Evolutionary conservation across 2,113 vertebrate genomes (phyloP), one percentile per base, ranked within the genome.

Genomic region (Trinectes maculatus): DNA sequence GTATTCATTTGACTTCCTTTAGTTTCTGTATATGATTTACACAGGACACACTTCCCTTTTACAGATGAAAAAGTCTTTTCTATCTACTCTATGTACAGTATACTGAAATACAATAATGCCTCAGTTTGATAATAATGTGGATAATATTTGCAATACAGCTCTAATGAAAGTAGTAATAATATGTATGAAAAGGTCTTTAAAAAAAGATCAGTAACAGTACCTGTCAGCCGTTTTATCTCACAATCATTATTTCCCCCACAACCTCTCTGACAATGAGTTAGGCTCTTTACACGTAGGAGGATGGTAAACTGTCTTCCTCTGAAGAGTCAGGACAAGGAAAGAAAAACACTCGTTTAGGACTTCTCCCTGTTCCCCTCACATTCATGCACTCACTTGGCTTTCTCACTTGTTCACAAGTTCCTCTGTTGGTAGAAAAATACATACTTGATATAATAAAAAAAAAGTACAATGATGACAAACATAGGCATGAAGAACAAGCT

Each of bases 341-440:
- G 56, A 28, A 63, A 57, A 48, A 68, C 47, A 5, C 26, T 51
- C 52, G 37, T 48, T 60, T 10, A 11, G 46, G 71, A 56, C 56
- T 52, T 57, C 39, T 60, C 79, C 72, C 53, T 74, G 46, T 82
- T 81, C 58, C 72, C 56, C 71, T 82, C 73, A 85, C 86, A 83
- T 83, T 90, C 86, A 83, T 82, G 64, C 85, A 71, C 56, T 69
- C 74, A 49, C 37, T 57, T 52, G 42, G 36, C 74, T 75, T 71
- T 70, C 77, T 64, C 60, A 76, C 70, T 33, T 63, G 60, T 46
- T 82, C 82, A 86, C 78, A 77, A 64, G 33, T 72, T 81, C 60
- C 64, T 77, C 78, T 79, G 75, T 89, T 85, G 87, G 85, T 92
- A 92, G 80, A 93, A 93, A 93, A 93, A 93, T 92, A 91, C 88